These are phyloP conservation scores for Ostrea denselamellosa DNA, from an alignment of 1,140 invertebrate genomes.

Conservation along the genomic window DNA sequence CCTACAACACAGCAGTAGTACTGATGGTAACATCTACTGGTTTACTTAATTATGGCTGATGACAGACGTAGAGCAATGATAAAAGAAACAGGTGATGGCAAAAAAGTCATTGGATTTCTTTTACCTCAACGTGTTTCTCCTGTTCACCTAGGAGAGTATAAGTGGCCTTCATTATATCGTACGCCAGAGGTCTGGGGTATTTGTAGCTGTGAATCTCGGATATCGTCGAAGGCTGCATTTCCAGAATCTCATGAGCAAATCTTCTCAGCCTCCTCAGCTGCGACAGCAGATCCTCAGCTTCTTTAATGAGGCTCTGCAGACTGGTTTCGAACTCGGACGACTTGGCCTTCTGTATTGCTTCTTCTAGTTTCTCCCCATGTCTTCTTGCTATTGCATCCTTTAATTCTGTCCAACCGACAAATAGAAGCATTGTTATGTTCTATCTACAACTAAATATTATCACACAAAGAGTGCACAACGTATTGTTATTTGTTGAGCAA, in stretches of 20 bases:
- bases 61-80: too few relatives aligned
- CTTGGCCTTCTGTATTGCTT: conserved; percentile 48
- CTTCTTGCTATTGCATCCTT: conserved; percentile 43
- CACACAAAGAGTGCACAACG: too few relatives aligned
- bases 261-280: conserved; percentile 39
- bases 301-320: conserved; percentile 20
- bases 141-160: conserved; percentile 54
- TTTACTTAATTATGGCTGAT: too few relatives aligned
- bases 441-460: too few relatives aligned
- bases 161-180: conserved; percentile 55
- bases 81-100: too few relatives aligned
- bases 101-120: background rate
- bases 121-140: conserved; percentile 30
- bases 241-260: conserved; percentile 38
- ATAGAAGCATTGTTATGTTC: too few relatives aligned
- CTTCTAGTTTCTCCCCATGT: conserved; percentile 47
- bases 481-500: too few relatives aligned
- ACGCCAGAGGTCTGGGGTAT: conserved; percentile 43
- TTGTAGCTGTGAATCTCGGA: conserved; percentile 53
- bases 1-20: conserved; percentile 20
- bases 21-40: too few relatives aligned
- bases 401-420: background rate
- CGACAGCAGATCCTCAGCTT: conserved; percentile 41
- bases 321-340: conserved; percentile 25
- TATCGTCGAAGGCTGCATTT: conserved; percentile 53